Percentiles rank a stretch among this genome's conserved stretches.
Evolutionary conservation across 2,888 invertebrate species (phyloP).

Genomic region (Ptychoptera contaminata): DNA sequence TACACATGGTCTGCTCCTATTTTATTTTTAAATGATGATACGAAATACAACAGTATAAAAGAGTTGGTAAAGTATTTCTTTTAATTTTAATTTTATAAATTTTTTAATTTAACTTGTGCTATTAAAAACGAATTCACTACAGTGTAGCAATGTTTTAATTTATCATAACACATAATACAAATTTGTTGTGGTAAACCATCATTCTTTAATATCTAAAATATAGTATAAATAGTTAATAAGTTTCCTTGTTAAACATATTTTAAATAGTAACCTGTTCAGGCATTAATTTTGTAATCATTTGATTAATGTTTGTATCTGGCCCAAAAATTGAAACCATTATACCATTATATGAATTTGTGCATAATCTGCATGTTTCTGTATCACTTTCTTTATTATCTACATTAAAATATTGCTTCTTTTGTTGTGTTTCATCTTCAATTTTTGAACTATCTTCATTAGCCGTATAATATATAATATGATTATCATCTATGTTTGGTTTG

Average conservation of each 20-base stretch:
- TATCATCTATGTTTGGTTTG: too few species aligned
- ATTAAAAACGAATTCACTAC: constrained; percentile 12
- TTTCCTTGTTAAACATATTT: not conserved
- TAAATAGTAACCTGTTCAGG: not conserved
- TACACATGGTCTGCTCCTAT: too few species aligned
- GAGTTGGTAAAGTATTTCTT: too few species aligned
- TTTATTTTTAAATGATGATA: too few species aligned
- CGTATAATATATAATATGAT: too few species aligned
- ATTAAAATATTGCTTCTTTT: not conserved
- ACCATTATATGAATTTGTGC: constrained; percentile 1
- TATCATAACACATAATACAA: constrained; percentile 12
- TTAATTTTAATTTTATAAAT: not conserved
- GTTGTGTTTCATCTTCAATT: not conserved
- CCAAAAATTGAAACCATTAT: constrained; percentile 6
- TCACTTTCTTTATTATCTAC: not conserved
- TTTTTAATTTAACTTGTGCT: constrained; percentile 8
- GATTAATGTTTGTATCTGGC: not conserved
- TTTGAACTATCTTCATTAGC: not conserved
- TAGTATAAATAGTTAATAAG: not conserved
- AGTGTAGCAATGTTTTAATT: constrained; percentile 9
- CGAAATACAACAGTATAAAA: too few species aligned
- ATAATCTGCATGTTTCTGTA: constrained; percentile 6
- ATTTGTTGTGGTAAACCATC: constrained; percentile 12
- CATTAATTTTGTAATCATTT: constrained; percentile 1
- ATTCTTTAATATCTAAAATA: constrained; percentile 8